These are phyloP conservation scores for Eubasilissa splendida DNA, from an alignment of 2,888 invertebrate genomes.

Conservation along the genomic window DNA sequence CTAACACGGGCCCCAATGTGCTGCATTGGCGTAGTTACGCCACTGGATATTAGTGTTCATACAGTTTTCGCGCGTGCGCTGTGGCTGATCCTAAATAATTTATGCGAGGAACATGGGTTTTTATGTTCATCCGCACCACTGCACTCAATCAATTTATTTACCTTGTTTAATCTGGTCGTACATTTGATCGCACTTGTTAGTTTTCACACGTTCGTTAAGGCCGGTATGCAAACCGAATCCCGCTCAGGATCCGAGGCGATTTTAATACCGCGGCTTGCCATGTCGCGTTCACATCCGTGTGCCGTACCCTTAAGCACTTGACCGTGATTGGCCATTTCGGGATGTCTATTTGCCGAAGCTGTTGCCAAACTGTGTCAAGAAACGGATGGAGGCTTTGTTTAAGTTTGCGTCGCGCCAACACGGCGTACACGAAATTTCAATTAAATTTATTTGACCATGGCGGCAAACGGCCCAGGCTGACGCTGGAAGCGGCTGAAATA, in stretches of 20 bases:
- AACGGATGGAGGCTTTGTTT: slow-evolving; percentile 27
- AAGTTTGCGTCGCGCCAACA: slow-evolving; percentile 33
- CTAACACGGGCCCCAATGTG: too few relatives aligned
- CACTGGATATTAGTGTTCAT: too few relatives aligned
- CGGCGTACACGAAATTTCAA: slow-evolving; percentile 32
- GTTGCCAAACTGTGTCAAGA: slow-evolving; percentile 41
- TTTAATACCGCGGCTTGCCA: not conserved
- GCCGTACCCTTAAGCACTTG: slow-evolving; percentile 27
- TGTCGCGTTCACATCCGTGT: not conserved
- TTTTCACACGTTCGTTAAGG: slow-evolving; percentile 20
- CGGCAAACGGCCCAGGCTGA: not conserved
- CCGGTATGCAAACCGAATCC: not conserved
- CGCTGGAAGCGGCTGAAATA: too few relatives aligned
- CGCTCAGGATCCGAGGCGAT: not conserved
- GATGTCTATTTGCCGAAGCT: slow-evolving; percentile 21
- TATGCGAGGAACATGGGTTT: slow-evolving; percentile 10
- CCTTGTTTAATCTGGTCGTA: slow-evolving; percentile 2
- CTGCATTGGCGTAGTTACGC: too few relatives aligned
- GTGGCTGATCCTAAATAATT: not conserved
- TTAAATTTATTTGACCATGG: slow-evolving; percentile 32
- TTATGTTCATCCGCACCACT: not conserved
- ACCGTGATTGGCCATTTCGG: slow-evolving; percentile 21
- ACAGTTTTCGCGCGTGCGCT: slow-evolving; percentile 5
- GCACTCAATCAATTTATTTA: not conserved
- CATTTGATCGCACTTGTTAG: slow-evolving; percentile 6